Evolutionary conservation across 2,888 invertebrate species (phyloP).

Genomic region (Agrotis exclamationis): DNA sequence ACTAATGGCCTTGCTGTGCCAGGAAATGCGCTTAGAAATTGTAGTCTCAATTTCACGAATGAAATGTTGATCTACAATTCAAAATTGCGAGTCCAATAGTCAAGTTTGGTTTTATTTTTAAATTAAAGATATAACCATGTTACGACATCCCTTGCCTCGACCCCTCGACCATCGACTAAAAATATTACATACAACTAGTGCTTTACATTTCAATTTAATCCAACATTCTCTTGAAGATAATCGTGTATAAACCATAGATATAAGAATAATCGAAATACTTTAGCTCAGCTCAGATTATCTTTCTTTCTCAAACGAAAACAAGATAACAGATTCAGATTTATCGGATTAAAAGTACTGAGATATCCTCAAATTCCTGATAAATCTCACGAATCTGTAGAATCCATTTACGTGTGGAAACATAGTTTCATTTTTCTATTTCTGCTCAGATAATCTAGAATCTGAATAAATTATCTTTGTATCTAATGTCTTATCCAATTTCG

Average conservation of each 20-base stretch:
- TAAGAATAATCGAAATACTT: constrained; percentile 6
- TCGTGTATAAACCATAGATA: not conserved
- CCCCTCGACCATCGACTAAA: no score
- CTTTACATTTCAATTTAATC: not conserved
- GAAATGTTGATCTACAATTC: not conserved
- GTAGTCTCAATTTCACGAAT: not conserved
- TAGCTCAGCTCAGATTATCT: constrained; percentile 10
- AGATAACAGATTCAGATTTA: constrained; percentile 43
- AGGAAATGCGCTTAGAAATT: not conserved
- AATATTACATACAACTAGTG: no score
- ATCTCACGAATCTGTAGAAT: constrained; percentile 8
- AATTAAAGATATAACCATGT: no score
- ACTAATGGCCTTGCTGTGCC: not conserved
- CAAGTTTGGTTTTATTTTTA: no score
- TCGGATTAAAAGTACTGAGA: constrained; percentile 37
- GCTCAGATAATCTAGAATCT: constrained; percentile 23
- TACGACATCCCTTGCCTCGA: no score
- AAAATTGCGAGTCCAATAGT: not conserved
- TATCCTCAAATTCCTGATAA: constrained; percentile 24
- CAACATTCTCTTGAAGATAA: not conserved
- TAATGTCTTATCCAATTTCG: constrained; percentile 23
- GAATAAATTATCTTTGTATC: constrained; percentile 20
- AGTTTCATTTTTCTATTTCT: constrained; percentile 14
- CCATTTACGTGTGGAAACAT: not conserved
- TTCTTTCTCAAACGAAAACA: constrained; percentile 32